A percentile compares a stretch with the other conserved stretches of the same genome.
Evolutionary conservation across 2,113 vertebrate genomes (phyloP).

Genomic region (Mus pahari): DNA sequence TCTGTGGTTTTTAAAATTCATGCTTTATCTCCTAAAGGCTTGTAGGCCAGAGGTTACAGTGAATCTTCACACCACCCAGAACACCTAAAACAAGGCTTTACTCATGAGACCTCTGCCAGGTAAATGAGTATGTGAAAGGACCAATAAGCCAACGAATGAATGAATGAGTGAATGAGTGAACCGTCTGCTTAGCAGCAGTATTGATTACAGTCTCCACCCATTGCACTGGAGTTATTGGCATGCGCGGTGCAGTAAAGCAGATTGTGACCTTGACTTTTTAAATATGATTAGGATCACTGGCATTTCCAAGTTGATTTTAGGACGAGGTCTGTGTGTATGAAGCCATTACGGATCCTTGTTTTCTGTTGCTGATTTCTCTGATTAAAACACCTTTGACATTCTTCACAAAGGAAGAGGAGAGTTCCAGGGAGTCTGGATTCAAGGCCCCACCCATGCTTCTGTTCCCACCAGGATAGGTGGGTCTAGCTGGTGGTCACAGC

Average conservation of each 20-base stretch:
- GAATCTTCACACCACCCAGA: not conserved
- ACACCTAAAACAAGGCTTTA: not conserved
- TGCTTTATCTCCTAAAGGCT: not conserved
- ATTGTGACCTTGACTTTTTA: not conserved
- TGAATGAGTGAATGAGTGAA: not conserved
- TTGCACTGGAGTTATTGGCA: not conserved
- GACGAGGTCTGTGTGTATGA: not conserved
- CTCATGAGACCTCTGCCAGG: not conserved
- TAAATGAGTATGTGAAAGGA: not conserved
- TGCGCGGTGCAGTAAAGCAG: not conserved
- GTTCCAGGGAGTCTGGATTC: not conserved
- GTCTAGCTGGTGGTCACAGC: not conserved
- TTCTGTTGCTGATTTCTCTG: not conserved
- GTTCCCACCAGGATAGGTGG: not conserved
- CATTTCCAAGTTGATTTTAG: not conserved
- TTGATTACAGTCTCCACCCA: not conserved
- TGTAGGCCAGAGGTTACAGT: not conserved
- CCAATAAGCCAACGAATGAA: not conserved
- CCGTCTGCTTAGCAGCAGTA: not conserved
- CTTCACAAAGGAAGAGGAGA: not conserved
- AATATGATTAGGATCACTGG: not conserved
- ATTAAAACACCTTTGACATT: conserved; percentile 12
- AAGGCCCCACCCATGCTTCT: not conserved
- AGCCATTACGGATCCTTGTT: not conserved
- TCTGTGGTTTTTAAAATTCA: not conserved